Evolutionary conservation across 2,113 vertebrate genomes (phyloP).

Genomic region (Crotalus viridis): DNA sequence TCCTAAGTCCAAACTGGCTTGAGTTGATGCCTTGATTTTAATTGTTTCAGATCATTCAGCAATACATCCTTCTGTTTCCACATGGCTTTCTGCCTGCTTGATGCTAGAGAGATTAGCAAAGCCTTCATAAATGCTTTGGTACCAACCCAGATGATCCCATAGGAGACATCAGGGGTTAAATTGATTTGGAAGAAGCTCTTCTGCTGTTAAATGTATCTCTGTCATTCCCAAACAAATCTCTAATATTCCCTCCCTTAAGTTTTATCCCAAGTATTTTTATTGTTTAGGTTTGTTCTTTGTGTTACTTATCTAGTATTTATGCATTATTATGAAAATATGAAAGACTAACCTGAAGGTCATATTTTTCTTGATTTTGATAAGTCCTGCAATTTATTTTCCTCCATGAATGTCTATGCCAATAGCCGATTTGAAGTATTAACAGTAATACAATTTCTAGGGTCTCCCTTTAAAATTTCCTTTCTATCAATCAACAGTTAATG

Average conservation of each 20-base stretch:
- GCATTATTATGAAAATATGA: neutral
- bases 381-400: neutral
- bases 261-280: neutral
- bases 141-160: neutral
- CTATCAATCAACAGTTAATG: neutral
- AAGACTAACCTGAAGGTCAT: neutral
- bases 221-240: neutral
- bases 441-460: neutral
- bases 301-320: neutral
- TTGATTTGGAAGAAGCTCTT: neutral
- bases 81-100: neutral
- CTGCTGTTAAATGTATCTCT: neutral
- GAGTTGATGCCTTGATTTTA: neutral
- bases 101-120: neutral
- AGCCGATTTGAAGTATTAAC: constrained; percentile 5
- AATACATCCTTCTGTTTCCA: neutral
- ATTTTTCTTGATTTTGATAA: neutral
- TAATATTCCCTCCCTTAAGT: neutral
- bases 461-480: neutral
- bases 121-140: neutral
- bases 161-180: neutral
- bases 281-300: neutral
- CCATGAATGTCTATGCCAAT: neutral
- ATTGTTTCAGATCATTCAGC: neutral
- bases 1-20: neutral